Percentiles rank a stretch among this genome's conserved stretches.
phyloP scores from a whole-genome alignment of 2,797 vertebrate species.

The Ctenopoma multispine region DNA sequence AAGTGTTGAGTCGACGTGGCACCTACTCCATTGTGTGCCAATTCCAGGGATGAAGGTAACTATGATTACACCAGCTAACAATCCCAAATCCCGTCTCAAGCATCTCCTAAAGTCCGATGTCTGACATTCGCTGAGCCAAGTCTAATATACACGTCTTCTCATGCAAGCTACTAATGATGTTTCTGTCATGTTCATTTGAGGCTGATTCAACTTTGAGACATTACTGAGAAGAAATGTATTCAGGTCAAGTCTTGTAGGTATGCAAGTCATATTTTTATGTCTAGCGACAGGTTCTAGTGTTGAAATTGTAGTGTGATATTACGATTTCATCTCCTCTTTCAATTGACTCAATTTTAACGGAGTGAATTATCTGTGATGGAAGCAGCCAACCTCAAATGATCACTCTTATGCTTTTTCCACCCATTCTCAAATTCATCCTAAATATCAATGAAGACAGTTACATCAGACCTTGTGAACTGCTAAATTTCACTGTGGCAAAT shows the following conservation, averaged over 20 bases:
- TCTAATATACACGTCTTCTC: slow-evolving; percentile 1
- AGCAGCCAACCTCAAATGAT: slow-evolving; percentile 22
- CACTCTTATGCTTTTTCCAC: not conserved
- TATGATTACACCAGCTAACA: slow-evolving; percentile 19
- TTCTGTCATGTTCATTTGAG: not conserved
- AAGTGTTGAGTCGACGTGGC: slow-evolving; percentile 4
- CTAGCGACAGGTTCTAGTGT: not conserved
- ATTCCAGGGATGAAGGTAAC: slow-evolving; percentile 15
- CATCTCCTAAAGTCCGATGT: slow-evolving; percentile 1
- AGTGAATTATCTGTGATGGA: slow-evolving; percentile 34
- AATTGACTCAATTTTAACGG: slow-evolving; percentile 24
- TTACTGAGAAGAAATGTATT: not conserved
- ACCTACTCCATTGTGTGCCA: slow-evolving; percentile 17
- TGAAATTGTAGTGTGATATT: not conserved
- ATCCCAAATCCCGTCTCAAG: slow-evolving; percentile 19
- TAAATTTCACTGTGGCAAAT: slow-evolving; percentile 22
- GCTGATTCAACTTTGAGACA: no score
- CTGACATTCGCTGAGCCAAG: slow-evolving; percentile 16
- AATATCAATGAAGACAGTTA: not conserved
- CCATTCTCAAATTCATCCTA: not conserved
- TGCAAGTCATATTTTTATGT: not conserved
- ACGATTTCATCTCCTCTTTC: slow-evolving; percentile 24
- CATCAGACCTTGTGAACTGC: slow-evolving; percentile 2
- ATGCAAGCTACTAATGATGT: not conserved
- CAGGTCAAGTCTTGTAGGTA: not conserved